Evolutionary conservation across 1,140 invertebrate genomes (phyloP).

Genomic region (Drosophila sp.): DNA sequence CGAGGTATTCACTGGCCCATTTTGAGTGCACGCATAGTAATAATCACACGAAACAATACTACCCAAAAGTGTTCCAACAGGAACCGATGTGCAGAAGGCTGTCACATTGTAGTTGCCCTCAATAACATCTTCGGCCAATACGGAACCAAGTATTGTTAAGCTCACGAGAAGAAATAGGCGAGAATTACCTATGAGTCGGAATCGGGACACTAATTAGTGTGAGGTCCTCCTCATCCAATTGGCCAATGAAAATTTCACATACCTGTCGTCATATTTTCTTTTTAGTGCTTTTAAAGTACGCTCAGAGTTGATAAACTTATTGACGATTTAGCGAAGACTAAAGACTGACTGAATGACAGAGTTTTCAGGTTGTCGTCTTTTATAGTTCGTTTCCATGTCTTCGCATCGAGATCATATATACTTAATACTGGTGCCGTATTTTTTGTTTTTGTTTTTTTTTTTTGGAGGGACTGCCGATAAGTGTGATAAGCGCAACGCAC

Average conservation of each 20-base stretch:
- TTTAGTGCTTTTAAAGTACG: background rate
- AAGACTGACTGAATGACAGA: conserved; percentile 17
- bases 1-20: conserved; percentile 30
- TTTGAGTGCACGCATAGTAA: conserved; percentile 43
- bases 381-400: conserved; percentile 20
- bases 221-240: no score
- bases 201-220: no score
- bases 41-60: conserved; percentile 49
- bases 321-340: conserved; percentile 21
- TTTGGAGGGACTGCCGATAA: conserved; percentile 1
- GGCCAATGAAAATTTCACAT: conserved; percentile 15
- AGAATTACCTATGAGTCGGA: conserved; percentile 37
- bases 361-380: conserved; percentile 21
- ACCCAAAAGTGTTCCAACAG: conserved; percentile 39
- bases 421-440: background rate
- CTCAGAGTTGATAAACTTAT: conserved; percentile 1
- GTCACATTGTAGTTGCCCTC: conserved; percentile 70
- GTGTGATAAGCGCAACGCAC: conserved; percentile 13
- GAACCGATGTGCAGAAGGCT: conserved; percentile 38
- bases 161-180: conserved; percentile 45
- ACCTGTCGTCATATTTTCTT: conserved; percentile 43
- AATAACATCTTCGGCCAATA: conserved; percentile 32
- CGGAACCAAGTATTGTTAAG: conserved; percentile 36
- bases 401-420: conserved; percentile 16
- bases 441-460: conserved; percentile 1